A percentile compares a stretch with the other conserved stretches of the same genome.
Evolutionary conservation across 64 coral and sea anemone species (phyloP).

Genomic region (Astreopora myriophthalma): DNA sequence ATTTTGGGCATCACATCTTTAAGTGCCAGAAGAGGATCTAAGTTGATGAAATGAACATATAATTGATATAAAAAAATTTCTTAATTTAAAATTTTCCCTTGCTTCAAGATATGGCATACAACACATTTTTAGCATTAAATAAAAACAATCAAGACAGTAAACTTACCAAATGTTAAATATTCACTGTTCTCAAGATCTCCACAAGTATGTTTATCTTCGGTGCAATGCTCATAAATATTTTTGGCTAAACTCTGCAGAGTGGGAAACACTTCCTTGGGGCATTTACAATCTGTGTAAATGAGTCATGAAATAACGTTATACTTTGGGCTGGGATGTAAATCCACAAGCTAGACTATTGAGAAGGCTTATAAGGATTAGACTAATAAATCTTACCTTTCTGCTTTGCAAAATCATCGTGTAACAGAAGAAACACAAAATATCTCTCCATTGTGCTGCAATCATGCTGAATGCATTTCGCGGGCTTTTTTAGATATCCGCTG

Average conservation of each 20-base stretch:
- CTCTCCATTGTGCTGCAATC: background rate
- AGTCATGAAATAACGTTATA: no score
- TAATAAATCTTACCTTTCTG: background rate
- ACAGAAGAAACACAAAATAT: slow-evolving; percentile 23
- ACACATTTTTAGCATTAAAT: no score
- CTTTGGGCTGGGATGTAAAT: no score
- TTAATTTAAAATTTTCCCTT: background rate
- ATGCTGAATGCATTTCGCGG: background rate
- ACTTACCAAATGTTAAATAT: background rate
- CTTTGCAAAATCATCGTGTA: background rate
- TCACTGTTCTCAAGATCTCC: background rate
- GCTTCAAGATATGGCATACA: no score
- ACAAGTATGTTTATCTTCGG: background rate
- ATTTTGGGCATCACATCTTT: background rate
- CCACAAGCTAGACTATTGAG: no score
- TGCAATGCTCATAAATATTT: background rate
- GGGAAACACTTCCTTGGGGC: background rate
- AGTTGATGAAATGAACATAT: background rate
- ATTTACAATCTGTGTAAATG: background rate
- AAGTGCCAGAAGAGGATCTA: slow-evolving; percentile 43
- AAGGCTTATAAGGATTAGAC: no score
- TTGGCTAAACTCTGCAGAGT: background rate
- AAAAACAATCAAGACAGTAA: background rate
- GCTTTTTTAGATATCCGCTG: background rate
- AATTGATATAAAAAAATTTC: no score